Conservation (phyloP, 1,140 invertebrate species). For the Hylaeus anthracinus region DNA sequence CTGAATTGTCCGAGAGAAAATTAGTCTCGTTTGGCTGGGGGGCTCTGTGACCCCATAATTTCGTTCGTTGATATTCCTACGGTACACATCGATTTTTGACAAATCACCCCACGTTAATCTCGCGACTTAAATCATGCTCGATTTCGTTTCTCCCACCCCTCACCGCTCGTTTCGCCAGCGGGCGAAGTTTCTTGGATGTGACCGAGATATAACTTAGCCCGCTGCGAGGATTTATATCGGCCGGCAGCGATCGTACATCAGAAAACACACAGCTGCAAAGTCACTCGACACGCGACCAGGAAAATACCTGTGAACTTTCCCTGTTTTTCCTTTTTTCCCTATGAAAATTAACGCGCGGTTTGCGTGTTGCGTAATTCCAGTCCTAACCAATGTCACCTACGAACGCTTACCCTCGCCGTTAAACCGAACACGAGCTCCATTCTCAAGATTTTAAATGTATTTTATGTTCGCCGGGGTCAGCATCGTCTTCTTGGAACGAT, state of each 20-base stretch:
- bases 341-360: slow-evolving; percentile 9
- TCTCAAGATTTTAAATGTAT: neutral
- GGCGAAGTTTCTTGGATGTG: slow-evolving; percentile 11
- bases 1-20: slow-evolving; percentile 32
- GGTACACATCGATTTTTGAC: slow-evolving; percentile 23
- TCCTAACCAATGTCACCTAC: neutral
- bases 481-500: neutral
- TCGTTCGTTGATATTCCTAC: slow-evolving; percentile 21
- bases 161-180: neutral
- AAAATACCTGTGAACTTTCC: neutral
- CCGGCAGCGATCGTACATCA: neutral
- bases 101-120: slow-evolving; percentile 30
- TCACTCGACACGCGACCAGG: slow-evolving; percentile 13
- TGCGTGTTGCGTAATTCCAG: neutral
- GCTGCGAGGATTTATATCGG: neutral
- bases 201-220: slow-evolving; percentile 17
- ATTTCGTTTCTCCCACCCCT: neutral
- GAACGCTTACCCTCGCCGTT: neutral
- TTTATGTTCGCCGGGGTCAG: slow-evolving; percentile 13
- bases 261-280: neutral
- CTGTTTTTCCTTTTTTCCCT: too few species aligned
- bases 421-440: neutral
- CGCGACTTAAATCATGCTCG: slow-evolving; percentile 28
- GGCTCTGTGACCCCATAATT: slow-evolving; percentile 32
- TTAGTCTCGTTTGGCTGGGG: neutral